Percentiles rank a stretch among this genome's conserved stretches.
These are phyloP conservation scores for Taeniopygia guttata DNA, from an alignment of 2,797 vertebrate genomes.

Conservation along the genomic window DNA sequence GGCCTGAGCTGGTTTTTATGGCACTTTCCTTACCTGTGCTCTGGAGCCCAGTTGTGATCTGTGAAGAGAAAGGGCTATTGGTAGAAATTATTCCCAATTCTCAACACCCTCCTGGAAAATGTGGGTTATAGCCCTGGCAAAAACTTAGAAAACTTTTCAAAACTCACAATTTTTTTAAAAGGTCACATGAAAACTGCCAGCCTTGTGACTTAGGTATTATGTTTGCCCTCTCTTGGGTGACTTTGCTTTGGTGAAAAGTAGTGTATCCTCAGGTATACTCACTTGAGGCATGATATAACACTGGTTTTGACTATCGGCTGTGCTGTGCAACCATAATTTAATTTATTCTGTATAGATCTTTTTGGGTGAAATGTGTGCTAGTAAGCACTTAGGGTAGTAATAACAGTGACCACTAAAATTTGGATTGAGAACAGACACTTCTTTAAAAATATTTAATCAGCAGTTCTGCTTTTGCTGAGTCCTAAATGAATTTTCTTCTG, in stretches of 20 bases:
- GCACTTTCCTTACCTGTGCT: not conserved
- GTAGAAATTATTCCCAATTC: not conserved
- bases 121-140: not conserved
- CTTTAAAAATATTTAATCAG: conserved; percentile 36
- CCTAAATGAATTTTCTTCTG: not conserved
- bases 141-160: not conserved
- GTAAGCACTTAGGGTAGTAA: not conserved
- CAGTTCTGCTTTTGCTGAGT: conserved; percentile 30
- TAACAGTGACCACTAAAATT: not conserved
- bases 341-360: not conserved
- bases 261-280: not conserved
- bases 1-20: fast-evolving
- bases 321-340: not conserved
- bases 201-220: not conserved
- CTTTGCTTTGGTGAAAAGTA: not conserved
- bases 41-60: not conserved
- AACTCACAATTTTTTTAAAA: not conserved
- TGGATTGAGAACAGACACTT: not conserved
- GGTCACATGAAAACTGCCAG: not conserved
- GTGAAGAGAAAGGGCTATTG: not conserved
- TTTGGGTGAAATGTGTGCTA: not conserved
- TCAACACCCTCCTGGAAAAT: not conserved
- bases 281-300: not conserved
- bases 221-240: not conserved
- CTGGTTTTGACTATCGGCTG: not conserved